phyloP scores from a whole-genome alignment of 2,797 vertebrate genomes.

The Podargus strigoides region DNA sequence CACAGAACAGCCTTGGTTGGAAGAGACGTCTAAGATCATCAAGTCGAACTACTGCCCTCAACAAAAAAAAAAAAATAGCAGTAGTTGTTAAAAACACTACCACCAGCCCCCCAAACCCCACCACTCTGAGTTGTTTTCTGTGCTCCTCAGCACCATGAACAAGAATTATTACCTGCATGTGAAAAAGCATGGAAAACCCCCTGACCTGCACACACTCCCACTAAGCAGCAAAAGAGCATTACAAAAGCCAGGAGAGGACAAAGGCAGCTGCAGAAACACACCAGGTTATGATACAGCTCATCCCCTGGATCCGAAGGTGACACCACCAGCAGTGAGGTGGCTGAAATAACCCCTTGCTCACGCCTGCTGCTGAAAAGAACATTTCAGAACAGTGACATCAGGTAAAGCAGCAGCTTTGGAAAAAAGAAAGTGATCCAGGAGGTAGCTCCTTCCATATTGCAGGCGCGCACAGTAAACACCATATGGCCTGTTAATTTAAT shows the following conservation, averaged over 20 bases:
- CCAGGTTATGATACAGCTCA: not conserved
- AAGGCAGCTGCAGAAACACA: not conserved
- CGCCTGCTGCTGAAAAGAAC: slow-evolving; percentile 46
- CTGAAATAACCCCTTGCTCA: slow-evolving; percentile 37
- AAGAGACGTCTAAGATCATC: no score
- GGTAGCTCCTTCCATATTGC: slow-evolving; percentile 50
- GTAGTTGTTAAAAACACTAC: not conserved
- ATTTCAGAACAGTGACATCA: slow-evolving; percentile 64
- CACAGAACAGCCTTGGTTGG: no score
- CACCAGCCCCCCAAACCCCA: rapidly evolving
- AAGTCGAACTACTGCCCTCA: no score
- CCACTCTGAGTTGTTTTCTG: not conserved
- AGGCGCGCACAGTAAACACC: slow-evolving; percentile 70
- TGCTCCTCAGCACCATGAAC: not conserved
- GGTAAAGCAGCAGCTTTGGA: slow-evolving; percentile 66
- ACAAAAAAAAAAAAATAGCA: not conserved
- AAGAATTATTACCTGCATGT: not conserved
- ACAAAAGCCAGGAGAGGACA: not conserved
- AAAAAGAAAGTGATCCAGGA: slow-evolving; percentile 62
- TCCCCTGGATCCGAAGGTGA: slow-evolving; percentile 6
- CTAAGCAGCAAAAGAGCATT: not conserved
- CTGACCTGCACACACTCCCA: not conserved
- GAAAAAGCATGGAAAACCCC: not conserved
- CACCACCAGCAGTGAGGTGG: not conserved
- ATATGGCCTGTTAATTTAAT: slow-evolving; percentile 74